These are phyloP conservation scores for Drosophila buzzatii DNA, from an alignment of 2,888 invertebrate species.

Conservation along the genomic window DNA sequence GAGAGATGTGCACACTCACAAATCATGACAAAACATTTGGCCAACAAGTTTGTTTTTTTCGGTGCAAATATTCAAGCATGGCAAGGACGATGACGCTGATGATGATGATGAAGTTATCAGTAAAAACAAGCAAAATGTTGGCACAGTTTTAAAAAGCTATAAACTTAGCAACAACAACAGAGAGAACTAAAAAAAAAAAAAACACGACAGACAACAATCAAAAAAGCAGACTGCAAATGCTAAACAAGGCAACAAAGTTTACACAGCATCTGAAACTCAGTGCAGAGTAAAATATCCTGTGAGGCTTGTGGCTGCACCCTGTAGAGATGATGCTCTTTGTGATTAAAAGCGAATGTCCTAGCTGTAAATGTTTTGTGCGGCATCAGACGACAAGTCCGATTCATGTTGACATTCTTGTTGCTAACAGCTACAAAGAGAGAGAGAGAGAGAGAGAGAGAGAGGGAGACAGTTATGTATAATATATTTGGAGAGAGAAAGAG, in stretches of 20 bases:
- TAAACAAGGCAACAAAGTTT: constrained; percentile 51
- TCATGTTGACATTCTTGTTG: constrained; percentile 63
- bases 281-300: constrained; percentile 10
- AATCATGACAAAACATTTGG: constrained; percentile 75
- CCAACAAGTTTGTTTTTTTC: constrained; percentile 63
- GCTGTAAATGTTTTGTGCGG: constrained; percentile 45
- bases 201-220: constrained; percentile 36
- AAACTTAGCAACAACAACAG: constrained; percentile 4
- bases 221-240: constrained; percentile 50
- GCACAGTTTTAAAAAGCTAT: constrained; percentile 64
- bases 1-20: constrained; percentile 8
- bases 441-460: constrained; percentile 1
- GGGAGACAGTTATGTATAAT: not conserved
- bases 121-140: constrained; percentile 65
- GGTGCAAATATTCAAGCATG: constrained; percentile 40
- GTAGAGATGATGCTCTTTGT: constrained; percentile 16
- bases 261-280: constrained; percentile 16
- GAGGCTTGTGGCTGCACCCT: constrained; percentile 16
- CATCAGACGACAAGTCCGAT: constrained; percentile 69
- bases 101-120: constrained; percentile 71
- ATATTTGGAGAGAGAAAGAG: not conserved
- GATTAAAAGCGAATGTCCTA: constrained; percentile 22
- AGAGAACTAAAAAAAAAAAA: not conserved
- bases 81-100: constrained; percentile 46
- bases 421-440: not conserved